phyloP scores from a whole-genome alignment of 2,113 vertebrate genomes.

The Sardina pilchardus region DNA sequence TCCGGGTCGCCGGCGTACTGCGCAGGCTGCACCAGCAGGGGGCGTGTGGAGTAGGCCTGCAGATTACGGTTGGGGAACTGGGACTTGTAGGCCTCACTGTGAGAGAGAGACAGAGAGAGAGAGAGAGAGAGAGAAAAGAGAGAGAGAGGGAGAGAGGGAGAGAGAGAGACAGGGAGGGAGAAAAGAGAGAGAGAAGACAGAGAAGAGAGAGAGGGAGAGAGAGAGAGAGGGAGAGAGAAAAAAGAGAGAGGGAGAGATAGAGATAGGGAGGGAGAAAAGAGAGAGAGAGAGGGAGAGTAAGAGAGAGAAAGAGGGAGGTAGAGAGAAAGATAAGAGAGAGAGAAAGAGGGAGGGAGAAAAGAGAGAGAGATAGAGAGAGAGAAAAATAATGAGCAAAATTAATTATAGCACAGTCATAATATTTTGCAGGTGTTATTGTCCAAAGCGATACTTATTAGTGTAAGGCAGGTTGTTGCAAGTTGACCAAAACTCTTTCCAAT shows the following conservation, averaged over 20 bases:
- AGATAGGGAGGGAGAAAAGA: too few relatives aligned
- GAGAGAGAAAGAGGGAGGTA: conserved; percentile 14
- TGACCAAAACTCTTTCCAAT: too few relatives aligned
- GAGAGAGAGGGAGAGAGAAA: too few relatives aligned
- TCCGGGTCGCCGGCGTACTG: conserved; percentile 86
- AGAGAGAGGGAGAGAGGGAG: conserved; percentile 23
- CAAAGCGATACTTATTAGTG: background rate
- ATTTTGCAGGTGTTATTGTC: too few relatives aligned
- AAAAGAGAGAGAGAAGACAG: conserved; percentile 28
- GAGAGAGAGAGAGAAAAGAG: conserved; percentile 26
- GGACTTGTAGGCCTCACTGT: conserved; percentile 85
- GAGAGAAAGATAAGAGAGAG: too few relatives aligned
- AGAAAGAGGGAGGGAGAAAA: too few relatives aligned
- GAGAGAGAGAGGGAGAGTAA: conserved; percentile 39
- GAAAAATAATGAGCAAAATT: too few relatives aligned
- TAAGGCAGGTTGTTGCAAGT: too few relatives aligned
- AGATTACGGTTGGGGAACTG: conserved; percentile 85
- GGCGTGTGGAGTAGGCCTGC: conserved; percentile 81
- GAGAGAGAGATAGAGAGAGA: conserved; percentile 28
- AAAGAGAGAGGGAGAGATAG: conserved; percentile 27
- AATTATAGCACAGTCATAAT: too few relatives aligned
- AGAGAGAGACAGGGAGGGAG: conserved; percentile 34
- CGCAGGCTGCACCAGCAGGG: conserved; percentile 87
- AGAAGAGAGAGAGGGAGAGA: conserved; percentile 22
- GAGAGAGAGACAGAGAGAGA: conserved; percentile 29